Evolutionary conservation across 2,113 vertebrate genomes (phyloP).

Genomic region (Gadus chalcogrammus): DNA sequence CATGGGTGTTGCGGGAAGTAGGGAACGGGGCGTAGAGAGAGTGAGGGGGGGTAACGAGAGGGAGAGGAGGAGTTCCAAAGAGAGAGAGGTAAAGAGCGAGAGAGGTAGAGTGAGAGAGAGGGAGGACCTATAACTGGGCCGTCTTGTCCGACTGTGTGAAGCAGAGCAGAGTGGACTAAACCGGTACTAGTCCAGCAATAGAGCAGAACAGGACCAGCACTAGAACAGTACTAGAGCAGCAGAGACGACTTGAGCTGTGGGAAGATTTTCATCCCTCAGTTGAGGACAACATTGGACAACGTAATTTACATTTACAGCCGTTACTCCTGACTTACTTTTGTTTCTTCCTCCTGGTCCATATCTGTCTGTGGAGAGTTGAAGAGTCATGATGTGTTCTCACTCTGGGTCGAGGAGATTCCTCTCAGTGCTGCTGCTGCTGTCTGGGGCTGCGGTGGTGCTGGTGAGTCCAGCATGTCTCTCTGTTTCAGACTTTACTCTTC

Average conservation of each 20-base stretch:
- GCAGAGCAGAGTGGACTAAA: slow-evolving; percentile 20
- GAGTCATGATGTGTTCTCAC: slow-evolving; percentile 38
- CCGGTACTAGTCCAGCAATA: slow-evolving; percentile 9
- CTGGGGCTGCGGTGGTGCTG: slow-evolving; percentile 44
- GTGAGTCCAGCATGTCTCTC: slow-evolving; percentile 29
- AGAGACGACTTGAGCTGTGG: too few species aligned
- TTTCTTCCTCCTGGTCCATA: background rate
- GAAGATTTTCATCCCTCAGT: background rate
- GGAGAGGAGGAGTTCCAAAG: slow-evolving; percentile 50
- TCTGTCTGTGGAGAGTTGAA: background rate
- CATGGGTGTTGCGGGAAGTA: too few species aligned
- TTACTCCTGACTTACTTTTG: background rate
- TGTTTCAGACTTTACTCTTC: background rate
- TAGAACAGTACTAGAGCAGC: too few species aligned
- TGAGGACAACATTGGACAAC: background rate
- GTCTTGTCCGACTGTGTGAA: slow-evolving; percentile 41
- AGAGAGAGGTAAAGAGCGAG: background rate
- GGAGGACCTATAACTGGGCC: background rate
- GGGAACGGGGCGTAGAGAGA: slow-evolving; percentile 13
- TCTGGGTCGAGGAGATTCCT: slow-evolving; percentile 29
- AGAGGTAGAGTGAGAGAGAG: slow-evolving; percentile 24
- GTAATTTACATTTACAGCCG: background rate
- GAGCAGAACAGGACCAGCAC: background rate
- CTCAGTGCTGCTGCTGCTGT: slow-evolving; percentile 36
- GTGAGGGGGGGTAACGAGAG: background rate